Conservation (phyloP, 2,113 vertebrate genomes). For the Bubo scandiacus region DNA sequence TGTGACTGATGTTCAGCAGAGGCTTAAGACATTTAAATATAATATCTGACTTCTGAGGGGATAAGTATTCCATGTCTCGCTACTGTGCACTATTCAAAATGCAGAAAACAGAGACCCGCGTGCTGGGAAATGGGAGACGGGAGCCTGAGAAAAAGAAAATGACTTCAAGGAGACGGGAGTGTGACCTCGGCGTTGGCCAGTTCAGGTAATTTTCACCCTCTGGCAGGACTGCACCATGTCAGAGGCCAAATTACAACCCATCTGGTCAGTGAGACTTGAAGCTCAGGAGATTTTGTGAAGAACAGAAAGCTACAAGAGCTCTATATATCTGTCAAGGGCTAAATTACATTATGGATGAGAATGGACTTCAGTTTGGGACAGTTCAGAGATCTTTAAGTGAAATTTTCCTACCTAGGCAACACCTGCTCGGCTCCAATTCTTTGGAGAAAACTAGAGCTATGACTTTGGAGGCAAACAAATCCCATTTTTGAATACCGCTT, state of each 20-base stretch:
- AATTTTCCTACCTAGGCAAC: constrained; percentile 49
- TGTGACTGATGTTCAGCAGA: neutral
- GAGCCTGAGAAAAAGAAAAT: constrained; percentile 27
- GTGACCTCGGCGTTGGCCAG: constrained; percentile 28
- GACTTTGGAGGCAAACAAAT: constrained; percentile 9
- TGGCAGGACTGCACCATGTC: constrained; percentile 47
- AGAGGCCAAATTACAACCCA: constrained; percentile 66
- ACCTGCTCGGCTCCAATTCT: constrained; percentile 12
- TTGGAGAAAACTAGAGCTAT: constrained; percentile 18
- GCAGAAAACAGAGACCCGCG: neutral
- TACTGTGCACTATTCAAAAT: constrained; percentile 6
- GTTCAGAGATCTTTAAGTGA: constrained; percentile 62
- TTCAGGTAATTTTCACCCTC: constrained; percentile 62
- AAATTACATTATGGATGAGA: constrained; percentile 66
- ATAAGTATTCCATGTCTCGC: constrained; percentile 21
- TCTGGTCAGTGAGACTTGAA: constrained; percentile 67
- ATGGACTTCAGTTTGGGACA: constrained; percentile 61
- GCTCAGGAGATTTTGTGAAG: constrained; percentile 58
- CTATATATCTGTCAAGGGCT: constrained; percentile 65
- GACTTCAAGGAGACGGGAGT: neutral
- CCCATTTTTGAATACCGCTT: neutral
- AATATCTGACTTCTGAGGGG: neutral
- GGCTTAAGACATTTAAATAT: neutral
- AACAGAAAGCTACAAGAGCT: constrained; percentile 54
- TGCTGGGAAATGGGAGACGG: neutral